Percentiles rank a stretch among this genome's conserved stretches.
These are phyloP conservation scores for Astropecten irregularis DNA, from an alignment of 53 echinoderm and acorn worm genomes.

Conservation along the genomic window DNA sequence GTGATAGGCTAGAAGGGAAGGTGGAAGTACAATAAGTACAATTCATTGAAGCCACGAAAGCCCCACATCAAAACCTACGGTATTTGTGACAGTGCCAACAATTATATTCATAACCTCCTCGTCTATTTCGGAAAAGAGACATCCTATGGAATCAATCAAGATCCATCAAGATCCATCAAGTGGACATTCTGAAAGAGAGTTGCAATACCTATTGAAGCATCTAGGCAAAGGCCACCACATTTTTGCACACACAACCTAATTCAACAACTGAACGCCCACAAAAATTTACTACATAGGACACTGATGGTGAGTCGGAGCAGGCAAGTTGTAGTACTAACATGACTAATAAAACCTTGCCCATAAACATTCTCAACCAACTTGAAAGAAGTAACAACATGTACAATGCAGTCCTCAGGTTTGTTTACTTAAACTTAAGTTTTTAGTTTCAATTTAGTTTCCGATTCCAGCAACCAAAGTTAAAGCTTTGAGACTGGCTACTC, in stretches of 20 bases:
- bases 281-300: constrained; percentile 45
- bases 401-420: too few relatives aligned
- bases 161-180: not conserved
- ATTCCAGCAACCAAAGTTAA: too few relatives aligned
- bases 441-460: too few relatives aligned
- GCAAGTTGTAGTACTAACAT: too few relatives aligned
- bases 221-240: constrained; percentile 51
- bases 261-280: not conserved
- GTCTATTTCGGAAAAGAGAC: constrained; percentile 50
- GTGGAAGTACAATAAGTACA: constrained; percentile 53
- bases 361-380: too few relatives aligned
- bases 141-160: constrained; percentile 48
- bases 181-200: constrained; percentile 47
- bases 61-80: constrained; percentile 58
- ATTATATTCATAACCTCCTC: constrained; percentile 35
- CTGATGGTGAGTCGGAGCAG: too few relatives aligned
- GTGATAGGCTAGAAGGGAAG: constrained; percentile 55
- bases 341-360: too few relatives aligned
- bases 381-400: too few relatives aligned
- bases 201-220: constrained; percentile 23
- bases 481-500: too few relatives aligned
- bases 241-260: constrained; percentile 27
- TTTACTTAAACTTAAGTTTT: too few relatives aligned
- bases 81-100: constrained; percentile 51
- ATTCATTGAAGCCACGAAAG: constrained; percentile 43